Evolutionary conservation across 2,888 invertebrate genomes (phyloP), one percentile per base, ranked within the genome.

Genomic region (Callyntrura guangdongensis): DNA sequence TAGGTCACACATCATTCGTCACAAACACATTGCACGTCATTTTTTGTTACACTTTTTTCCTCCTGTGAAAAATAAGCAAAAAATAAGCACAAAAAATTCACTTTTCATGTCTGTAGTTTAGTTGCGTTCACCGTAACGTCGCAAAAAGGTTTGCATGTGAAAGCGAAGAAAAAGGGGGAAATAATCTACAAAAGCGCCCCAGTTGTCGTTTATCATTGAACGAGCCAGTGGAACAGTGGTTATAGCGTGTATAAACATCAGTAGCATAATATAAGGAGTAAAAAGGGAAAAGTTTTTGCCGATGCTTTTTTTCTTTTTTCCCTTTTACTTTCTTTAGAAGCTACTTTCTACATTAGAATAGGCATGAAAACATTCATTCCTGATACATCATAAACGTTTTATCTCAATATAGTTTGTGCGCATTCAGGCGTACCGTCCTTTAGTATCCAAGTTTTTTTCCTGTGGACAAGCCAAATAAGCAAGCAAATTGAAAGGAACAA

Each of bases 381-480:
- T 49, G 49, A 49, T 22, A 74, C 49, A 22, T 12, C 74, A 14
- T 49, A 49, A 74, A 22, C 74, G 49, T 49, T 14, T 74, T 74
- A 49, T 79, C 53, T 53, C 27, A 82, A 64, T n/a, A 20, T 20
- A 64, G 36, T 82, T 61, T 20, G 82, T 14, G 45, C 27, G 82
- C 82, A 82, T 59, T 61, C 61, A 82, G 61, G 82, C 61, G 82
- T 82, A 61, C 0, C 82, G 64, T 82, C 82, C 61, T 82, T 59
- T 82, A n/a, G 45, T 64, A 82, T 36, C 56, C 36, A 45, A 45
- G 11, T 14, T 36, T 49, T 81, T 59, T 59, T 79, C 79, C 14
- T 49, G 49, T 14, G 49, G 12, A 49, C 74, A 22, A 22, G n/a
- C 2, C 5, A 45, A 74, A 72, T 27, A 67, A 45, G 36, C n/a